A percentile compares a stretch with the other conserved stretches of the same genome.
phyloP scores from a whole-genome alignment of 1,140 invertebrate genomes.

The Bombus consobrinus region DNA sequence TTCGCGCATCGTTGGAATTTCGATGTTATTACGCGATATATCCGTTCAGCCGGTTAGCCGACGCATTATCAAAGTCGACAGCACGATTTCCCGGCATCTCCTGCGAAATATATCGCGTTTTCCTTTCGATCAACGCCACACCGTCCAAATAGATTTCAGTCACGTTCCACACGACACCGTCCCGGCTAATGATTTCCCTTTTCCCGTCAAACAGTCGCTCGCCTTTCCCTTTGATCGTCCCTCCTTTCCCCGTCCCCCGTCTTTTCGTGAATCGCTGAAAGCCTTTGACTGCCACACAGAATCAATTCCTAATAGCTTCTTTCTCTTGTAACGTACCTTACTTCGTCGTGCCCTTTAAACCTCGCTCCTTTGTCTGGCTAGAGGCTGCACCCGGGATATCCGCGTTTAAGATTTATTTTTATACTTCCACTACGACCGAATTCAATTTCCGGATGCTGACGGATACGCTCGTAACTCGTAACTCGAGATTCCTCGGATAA shows the following conservation, averaged over 20 bases:
- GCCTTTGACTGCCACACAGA: conserved; percentile 34
- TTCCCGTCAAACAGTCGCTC: conserved; percentile 23
- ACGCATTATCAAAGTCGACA: conserved; percentile 21
- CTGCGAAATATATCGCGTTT: conserved; percentile 3
- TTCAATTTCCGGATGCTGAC: conserved; percentile 52
- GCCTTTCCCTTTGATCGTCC: conserved; percentile 23
- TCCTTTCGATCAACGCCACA: background rate
- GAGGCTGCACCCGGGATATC: background rate
- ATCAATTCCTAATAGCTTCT: conserved; percentile 52
- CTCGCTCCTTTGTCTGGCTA: background rate
- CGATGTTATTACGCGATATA: background rate
- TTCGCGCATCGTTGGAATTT: conserved; percentile 19
- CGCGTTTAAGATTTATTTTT: conserved; percentile 50
- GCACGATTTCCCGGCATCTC: background rate
- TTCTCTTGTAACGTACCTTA: conserved; percentile 2
- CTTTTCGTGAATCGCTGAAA: background rate
- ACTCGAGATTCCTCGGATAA: conserved; percentile 22
- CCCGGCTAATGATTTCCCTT: conserved; percentile 40
- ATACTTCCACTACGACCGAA: background rate
- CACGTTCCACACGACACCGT: conserved; percentile 34
- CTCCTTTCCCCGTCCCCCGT: background rate
- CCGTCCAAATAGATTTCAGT: conserved; percentile 2
- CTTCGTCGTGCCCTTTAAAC: conserved; percentile 19
- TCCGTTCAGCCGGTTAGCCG: background rate
- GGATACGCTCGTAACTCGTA: conserved; percentile 45